A percentile compares a stretch with the other conserved stretches of the same genome.
Conservation (phyloP, 2,797 vertebrate genomes). For the Manis javanica region DNA sequence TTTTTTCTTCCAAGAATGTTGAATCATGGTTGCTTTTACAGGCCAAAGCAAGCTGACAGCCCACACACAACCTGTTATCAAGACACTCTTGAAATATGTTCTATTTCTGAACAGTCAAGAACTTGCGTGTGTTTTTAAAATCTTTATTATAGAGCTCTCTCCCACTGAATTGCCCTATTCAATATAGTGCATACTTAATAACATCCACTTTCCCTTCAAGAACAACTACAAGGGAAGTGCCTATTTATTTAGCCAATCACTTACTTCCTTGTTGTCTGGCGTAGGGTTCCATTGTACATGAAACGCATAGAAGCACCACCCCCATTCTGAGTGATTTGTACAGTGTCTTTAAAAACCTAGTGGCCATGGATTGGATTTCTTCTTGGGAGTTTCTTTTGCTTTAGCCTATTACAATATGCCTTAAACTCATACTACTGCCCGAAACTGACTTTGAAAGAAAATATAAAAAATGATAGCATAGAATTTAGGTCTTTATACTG, state of each 20-base stretch:
- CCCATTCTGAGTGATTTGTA: constrained; percentile 52
- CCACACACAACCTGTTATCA: constrained; percentile 68
- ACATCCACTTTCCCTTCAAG: constrained; percentile 67
- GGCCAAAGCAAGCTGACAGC: constrained; percentile 59
- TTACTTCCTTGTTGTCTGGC: constrained; percentile 79
- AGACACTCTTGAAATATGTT: constrained; percentile 57
- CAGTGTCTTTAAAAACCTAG: constrained; percentile 33
- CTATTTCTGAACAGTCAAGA: constrained; percentile 69
- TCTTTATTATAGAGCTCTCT: constrained; percentile 42
- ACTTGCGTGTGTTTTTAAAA: not conserved
- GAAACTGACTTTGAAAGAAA: not conserved
- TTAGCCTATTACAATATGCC: not conserved
- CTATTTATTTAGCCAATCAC: constrained; percentile 80
- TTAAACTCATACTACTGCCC: not conserved
- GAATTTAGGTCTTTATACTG: not conserved
- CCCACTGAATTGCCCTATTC: constrained; percentile 63
- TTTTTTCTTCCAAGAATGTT: constrained; percentile 74
- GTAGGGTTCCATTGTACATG: constrained; percentile 79
- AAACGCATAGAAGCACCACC: constrained; percentile 69
- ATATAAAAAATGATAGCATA: not conserved
- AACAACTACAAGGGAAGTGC: constrained; percentile 76
- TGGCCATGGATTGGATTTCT: accelerated
- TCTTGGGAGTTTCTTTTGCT: constrained; percentile 41
- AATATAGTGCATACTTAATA: constrained; percentile 64
- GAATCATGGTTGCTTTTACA: constrained; percentile 52